These are phyloP conservation scores for Clarias gariepinus DNA, from an alignment of 2,113 vertebrate genomes.

Conservation along the genomic window DNA sequence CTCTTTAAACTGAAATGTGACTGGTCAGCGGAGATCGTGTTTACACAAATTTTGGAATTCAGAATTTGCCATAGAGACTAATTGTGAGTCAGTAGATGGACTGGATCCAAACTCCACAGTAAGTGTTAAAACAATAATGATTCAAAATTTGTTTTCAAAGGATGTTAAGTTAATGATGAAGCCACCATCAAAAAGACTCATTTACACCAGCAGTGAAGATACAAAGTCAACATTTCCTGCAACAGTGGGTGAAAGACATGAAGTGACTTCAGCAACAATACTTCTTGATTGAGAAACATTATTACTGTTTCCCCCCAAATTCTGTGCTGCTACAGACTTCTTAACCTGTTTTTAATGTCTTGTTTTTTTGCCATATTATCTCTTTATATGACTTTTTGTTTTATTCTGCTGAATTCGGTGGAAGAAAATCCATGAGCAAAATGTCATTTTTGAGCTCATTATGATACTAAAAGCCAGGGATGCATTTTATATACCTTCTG, in stretches of 20 bases:
- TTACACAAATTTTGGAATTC: background rate
- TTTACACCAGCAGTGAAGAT: background rate
- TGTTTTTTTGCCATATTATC: background rate
- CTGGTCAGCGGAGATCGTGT: background rate
- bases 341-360: no score
- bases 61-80: background rate
- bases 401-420: background rate
- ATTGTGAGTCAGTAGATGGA: background rate
- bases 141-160: background rate
- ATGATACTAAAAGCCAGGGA: background rate
- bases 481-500: conserved; percentile 1
- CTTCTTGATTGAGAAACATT: background rate
- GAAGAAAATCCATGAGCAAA: background rate
- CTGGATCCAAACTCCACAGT: background rate
- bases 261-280: background rate
- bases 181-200: background rate
- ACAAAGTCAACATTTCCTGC: background rate
- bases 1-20: background rate
- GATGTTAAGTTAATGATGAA: background rate
- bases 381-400: background rate
- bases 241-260: background rate
- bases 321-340: background rate
- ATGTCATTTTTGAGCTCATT: background rate
- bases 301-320: background rate
- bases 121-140: background rate